phyloP scores from a whole-genome alignment of 1,140 invertebrate species.

The Nebria ingens region DNA sequence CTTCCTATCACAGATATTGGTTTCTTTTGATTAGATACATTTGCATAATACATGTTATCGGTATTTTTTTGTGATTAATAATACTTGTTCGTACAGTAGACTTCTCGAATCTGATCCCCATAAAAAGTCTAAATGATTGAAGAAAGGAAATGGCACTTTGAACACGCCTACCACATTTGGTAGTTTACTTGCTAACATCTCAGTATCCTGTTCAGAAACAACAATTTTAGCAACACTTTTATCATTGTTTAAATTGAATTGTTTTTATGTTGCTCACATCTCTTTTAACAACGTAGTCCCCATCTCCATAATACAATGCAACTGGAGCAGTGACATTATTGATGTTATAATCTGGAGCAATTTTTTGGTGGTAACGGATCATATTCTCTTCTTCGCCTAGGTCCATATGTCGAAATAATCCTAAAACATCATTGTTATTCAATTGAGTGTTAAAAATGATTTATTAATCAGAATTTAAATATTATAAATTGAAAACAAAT shows the following conservation, averaged over 20 bases:
- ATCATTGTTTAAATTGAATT: conserved; percentile 8
- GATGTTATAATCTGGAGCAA: conserved; percentile 48
- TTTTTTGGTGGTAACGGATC: conserved; percentile 34
- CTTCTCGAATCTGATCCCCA: conserved; percentile 47
- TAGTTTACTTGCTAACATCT: conserved; percentile 38
- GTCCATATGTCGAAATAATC: conserved; percentile 34
- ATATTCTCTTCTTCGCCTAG: conserved; percentile 38
- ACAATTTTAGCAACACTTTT: not conserved
- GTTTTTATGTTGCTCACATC: conserved; percentile 29
- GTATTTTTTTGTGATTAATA: conserved; percentile 28
- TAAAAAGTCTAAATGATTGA: conserved; percentile 63
- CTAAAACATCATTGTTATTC: conserved; percentile 13
- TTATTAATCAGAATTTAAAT: not conserved
- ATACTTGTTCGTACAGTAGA: conserved; percentile 43
- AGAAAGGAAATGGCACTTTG: conserved; percentile 44
- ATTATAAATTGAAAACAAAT: not conserved
- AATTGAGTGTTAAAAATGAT: not conserved
- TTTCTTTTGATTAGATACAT: not conserved
- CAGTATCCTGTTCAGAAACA: conserved; percentile 44
- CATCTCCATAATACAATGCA: conserved; percentile 47
- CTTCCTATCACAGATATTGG: not conserved
- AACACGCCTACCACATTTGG: conserved; percentile 36
- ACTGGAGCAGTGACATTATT: conserved; percentile 51
- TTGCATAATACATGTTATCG: conserved; percentile 10
- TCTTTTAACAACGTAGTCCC: conserved; percentile 46